Conservation (phyloP, 2,797 vertebrate species). For the Decapterus maruadsi region DNA sequence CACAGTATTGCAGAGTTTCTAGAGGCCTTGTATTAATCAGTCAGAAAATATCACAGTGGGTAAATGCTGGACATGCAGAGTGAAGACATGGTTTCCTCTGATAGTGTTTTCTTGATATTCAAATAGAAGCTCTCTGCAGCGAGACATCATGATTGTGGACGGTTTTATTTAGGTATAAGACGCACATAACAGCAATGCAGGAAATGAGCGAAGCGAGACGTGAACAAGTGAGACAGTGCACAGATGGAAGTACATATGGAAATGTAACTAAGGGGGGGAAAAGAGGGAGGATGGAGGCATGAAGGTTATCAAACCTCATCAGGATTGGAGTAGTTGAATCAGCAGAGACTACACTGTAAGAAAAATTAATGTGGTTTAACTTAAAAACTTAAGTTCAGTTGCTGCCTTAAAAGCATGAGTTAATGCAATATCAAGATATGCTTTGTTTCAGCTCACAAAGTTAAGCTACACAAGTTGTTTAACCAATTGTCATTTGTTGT, state of each 20-base stretch:
- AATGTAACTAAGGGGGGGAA: not conserved
- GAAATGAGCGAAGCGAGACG: constrained; percentile 5
- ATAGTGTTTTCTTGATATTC: not conserved
- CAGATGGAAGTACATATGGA: constrained; percentile 50
- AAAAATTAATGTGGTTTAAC: too few relatives aligned
- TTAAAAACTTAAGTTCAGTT: too few relatives aligned
- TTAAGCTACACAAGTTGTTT: too few relatives aligned
- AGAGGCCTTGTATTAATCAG: not conserved
- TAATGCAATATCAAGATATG: too few relatives aligned
- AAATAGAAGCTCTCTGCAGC: not conserved
- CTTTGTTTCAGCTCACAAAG: too few relatives aligned
- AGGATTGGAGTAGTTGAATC: constrained; percentile 40
- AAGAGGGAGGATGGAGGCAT: not conserved
- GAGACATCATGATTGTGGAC: not conserved
- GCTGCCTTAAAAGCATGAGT: too few relatives aligned
- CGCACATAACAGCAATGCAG: not conserved
- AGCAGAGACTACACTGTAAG: constrained; percentile 15
- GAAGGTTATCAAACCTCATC: constrained; percentile 44
- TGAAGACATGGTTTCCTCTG: not conserved
- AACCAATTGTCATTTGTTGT: too few relatives aligned
- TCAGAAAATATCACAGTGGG: constrained; percentile 2
- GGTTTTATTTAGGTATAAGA: not conserved
- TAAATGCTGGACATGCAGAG: not conserved
- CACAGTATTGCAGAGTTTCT: not conserved
- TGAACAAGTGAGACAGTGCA: constrained; percentile 19